Evolutionary conservation across 2,888 invertebrate species (phyloP).

Genomic region (Thymelicus lineola): DNA sequence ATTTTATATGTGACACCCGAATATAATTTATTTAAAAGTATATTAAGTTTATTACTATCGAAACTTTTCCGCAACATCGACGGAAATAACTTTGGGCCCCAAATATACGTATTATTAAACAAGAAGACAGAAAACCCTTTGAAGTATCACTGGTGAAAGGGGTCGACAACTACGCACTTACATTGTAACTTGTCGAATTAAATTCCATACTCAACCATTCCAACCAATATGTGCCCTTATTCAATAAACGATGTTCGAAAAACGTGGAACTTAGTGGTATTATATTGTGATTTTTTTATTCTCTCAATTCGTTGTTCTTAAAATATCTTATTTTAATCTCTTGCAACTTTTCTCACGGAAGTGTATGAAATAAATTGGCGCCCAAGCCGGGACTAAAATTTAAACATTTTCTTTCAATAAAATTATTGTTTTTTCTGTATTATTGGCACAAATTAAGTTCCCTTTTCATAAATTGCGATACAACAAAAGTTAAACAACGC

Average conservation of each 20-base stretch:
- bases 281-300: neutral
- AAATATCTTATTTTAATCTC: neutral
- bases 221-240: slow-evolving; percentile 45
- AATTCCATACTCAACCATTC: slow-evolving; percentile 61
- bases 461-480: too few species aligned
- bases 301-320: neutral
- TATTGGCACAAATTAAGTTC: too few species aligned
- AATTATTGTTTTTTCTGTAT: too few species aligned
- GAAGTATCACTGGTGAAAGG: slow-evolving; percentile 64
- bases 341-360: neutral
- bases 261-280: neutral
- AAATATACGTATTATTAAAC: slow-evolving; percentile 66
- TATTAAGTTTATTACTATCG: neutral
- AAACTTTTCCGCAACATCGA: slow-evolving; percentile 27
- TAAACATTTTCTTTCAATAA: too few species aligned
- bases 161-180: slow-evolving; percentile 60
- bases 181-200: slow-evolving; percentile 71
- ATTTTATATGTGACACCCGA: too few species aligned
- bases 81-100: slow-evolving; percentile 36
- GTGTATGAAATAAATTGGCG: slow-evolving; percentile 5
- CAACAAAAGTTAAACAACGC: too few species aligned
- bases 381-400: slow-evolving; percentile 8
- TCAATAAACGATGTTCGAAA: slow-evolving; percentile 34
- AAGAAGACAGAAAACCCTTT: slow-evolving; percentile 61
- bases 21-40: neutral